Base-by-base conservation (phyloP, 2,113 vertebrate genomes). In the Pteruthius melanotis region DNA sequence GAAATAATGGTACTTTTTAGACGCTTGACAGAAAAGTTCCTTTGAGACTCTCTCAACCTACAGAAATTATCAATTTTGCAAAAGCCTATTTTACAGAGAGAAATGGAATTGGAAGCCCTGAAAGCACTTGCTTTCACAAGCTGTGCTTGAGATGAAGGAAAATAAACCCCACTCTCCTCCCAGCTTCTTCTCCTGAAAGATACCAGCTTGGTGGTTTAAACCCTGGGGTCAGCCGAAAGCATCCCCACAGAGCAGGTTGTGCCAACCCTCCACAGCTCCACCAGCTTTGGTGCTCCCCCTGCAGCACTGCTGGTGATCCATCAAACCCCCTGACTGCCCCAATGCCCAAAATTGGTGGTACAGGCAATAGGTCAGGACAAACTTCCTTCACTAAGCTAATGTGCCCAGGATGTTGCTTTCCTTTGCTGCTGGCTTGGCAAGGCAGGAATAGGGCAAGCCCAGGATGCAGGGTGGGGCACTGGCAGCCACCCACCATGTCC, bases 41-140 rank as follows among this genome's bases (percentile, higher is more conserved):
- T 96, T 90, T 93, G 97, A 91, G 92, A 93, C 57, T 49, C 83
- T 89, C 31, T 74, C 81, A 94, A 92, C 83, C 74, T 92, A 91
- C 74, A 11, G 90, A 96, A 95, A 90, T 40, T 18, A 95, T 81
- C 93, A 49, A 80, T 94, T 95, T 93, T 92, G 75, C 81, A 90
- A 83, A 96, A 90, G 70, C 68, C 7, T 78, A 45, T 71, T 91
- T 93, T 92, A 70, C 45, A 86, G 78, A 75, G 40, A 69, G 56
- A 86, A 93, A 83, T 1, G 8, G 81, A 89, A 66, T 30, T 74
- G 54, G 64, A 64, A 83, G 68, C 44, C 49, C 68, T 90, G 72
- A 56, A 92, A 91, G 42, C n/a, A 40, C 37, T 56, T 74, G 68
- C 44, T 60, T 89, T 87, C 44, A 65, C n/a, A n/a, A 78, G 37